Base-by-base conservation (phyloP, 2,888 invertebrate genomes). In the Vanessa cardui region DNA sequence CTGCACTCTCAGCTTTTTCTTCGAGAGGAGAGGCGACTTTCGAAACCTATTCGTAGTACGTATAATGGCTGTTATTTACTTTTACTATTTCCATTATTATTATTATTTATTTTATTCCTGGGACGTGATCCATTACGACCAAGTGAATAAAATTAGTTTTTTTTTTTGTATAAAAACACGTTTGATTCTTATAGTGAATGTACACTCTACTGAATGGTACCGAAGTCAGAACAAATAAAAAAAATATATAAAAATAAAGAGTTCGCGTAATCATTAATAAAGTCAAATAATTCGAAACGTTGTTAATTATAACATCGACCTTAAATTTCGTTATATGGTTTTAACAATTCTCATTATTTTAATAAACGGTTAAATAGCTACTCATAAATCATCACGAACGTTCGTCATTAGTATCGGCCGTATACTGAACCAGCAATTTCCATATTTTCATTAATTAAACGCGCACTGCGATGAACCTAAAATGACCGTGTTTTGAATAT, bases 361-460 rank as follows among this genome's bases (percentile, higher is more conserved):
- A 81, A 82, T 87, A 87, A 89, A 86, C 84, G 82, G 78, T 78
- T 80, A 80, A 84, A 66, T 83, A 77, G 76, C 72, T 73, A 76
- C 78, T 80, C 88, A 90, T 90, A 88, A 90, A 89, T 90, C 89
- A 89, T 84, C 75, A 67, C 71, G 74, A 74, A 74, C 77, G 80
- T 80, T 79, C 80, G 81, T 80, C 82, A 83, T 83, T 83, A 83
- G 79, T 78, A 81, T 76, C 76, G 75, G 75, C 74, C 76, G 77
- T 79, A 80, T 77, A 78, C 78, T 75, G 71, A 82, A 81, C 80
- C 73, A 70, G 78, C 76, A 77, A 89, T 89, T 90, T 85, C 82
- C 88, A 89, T 89, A 89, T 86, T 86, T 88, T 82, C 83, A 84
- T 86, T 85, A 88, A 80, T 77, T 78, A 73, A 66, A 66, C 59